Percentiles rank a stretch among this genome's conserved stretches.
These are phyloP conservation scores for Trichoplax adhaerens DNA, from an alignment of 37 sponge, comb jelly and placozoan genomes.

Conservation along the genomic window DNA sequence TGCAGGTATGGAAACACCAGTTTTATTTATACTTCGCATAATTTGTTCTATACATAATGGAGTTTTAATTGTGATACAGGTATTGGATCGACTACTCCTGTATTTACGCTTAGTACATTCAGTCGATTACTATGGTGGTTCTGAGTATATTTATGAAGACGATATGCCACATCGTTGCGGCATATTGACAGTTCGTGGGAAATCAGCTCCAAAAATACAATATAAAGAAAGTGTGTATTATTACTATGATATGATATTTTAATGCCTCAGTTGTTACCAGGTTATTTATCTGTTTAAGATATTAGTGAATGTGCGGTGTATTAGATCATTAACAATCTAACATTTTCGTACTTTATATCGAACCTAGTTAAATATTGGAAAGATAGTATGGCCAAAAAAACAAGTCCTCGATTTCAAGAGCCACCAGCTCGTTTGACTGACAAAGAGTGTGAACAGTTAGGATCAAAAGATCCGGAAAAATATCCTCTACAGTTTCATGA, in stretches of 20 bases:
- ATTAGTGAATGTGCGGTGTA: too few relatives aligned
- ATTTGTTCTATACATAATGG: too few relatives aligned
- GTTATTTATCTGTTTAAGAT: too few relatives aligned
- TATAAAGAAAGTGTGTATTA: constrained; percentile 39
- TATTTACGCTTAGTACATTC: constrained; percentile 86
- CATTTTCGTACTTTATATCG: too few relatives aligned
- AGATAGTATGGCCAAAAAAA: constrained; percentile 15
- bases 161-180: constrained; percentile 84
- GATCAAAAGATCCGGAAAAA: constrained; percentile 47
- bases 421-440: constrained; percentile 11
- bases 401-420: too few relatives aligned
- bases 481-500: constrained; percentile 30
- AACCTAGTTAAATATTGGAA: constrained; percentile 18
- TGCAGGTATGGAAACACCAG: too few relatives aligned
- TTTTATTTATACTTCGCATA: too few relatives aligned
- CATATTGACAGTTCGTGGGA: constrained; percentile 30
- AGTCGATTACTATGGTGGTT: constrained; percentile 64
- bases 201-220: constrained; percentile 7
- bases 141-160: constrained; percentile 51
- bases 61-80: constrained; percentile 15
- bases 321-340: too few relatives aligned
- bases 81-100: constrained; percentile 49
- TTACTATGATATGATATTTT: neutral
- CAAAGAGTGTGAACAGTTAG: constrained; percentile 44
- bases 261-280: too few relatives aligned